Conservation (phyloP, 2,888 invertebrate genomes). For the Rotaria magnacalcarata region DNA sequence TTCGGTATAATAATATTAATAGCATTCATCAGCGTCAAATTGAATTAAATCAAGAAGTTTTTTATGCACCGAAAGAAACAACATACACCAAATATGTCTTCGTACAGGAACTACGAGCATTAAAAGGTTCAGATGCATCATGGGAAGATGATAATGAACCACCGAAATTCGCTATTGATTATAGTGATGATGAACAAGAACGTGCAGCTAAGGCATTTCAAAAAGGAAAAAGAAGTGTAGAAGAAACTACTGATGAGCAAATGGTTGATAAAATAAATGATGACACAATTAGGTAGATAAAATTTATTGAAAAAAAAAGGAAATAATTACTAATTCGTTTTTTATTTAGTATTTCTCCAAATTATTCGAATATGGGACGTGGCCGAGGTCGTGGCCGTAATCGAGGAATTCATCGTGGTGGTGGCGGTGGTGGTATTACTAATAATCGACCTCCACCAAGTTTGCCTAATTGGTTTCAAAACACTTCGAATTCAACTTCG, state of each 20-base stretch:
- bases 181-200: conserved; percentile 47
- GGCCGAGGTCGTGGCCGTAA: background rate
- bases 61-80: conserved; percentile 35
- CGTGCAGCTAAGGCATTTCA: conserved; percentile 24
- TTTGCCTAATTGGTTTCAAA: conserved; percentile 30
- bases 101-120: conserved; percentile 35
- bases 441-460: background rate
- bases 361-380: background rate
- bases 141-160: conserved; percentile 47
- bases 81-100: conserved; percentile 43
- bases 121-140: conserved; percentile 46
- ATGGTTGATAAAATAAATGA: background rate
- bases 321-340: background rate
- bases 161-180: conserved; percentile 40
- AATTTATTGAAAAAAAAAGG: no score
- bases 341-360: background rate
- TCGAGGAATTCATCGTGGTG: no score
- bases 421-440: background rate
- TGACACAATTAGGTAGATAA: background rate
- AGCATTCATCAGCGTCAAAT: conserved; percentile 31
- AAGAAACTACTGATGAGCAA: background rate
- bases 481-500: background rate
- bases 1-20: conserved; percentile 39
- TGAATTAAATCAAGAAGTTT: conserved; percentile 33
- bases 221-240: background rate